Evolutionary conservation across 2,797 vertebrate species (phyloP).

Genomic region (Bovichtus diacanthus): DNA sequence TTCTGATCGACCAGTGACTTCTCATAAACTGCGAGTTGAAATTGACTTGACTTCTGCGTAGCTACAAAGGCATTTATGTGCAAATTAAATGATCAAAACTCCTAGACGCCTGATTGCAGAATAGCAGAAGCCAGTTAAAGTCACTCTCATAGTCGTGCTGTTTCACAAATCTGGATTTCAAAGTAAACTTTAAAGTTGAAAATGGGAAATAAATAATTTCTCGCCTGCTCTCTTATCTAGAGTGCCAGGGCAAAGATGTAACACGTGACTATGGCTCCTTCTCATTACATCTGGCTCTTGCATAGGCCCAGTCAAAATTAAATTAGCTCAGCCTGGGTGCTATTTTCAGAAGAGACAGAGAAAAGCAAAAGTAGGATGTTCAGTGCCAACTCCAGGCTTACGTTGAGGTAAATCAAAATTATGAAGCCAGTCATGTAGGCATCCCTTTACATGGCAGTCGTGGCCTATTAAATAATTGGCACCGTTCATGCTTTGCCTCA

Average conservation of each 20-base stretch:
- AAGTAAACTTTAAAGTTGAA: slow-evolving; percentile 45
- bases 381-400: slow-evolving; percentile 35
- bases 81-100: slow-evolving; percentile 31
- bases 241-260: slow-evolving; percentile 42
- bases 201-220: slow-evolving; percentile 51
- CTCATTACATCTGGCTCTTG: slow-evolving; percentile 53
- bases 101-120: slow-evolving; percentile 10
- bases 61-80: slow-evolving; percentile 35
- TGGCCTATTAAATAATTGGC: slow-evolving; percentile 71
- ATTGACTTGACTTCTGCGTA: slow-evolving; percentile 11
- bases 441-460: slow-evolving; percentile 51
- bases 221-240: slow-evolving; percentile 34
- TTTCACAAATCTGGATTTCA: slow-evolving; percentile 38
- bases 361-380: slow-evolving; percentile 32
- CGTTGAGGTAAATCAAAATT: slow-evolving; percentile 63
- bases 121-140: slow-evolving; percentile 31
- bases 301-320: slow-evolving; percentile 47
- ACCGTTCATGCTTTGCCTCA: slow-evolving; percentile 65
- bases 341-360: slow-evolving; percentile 53
- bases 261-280: slow-evolving; percentile 49
- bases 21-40: slow-evolving; percentile 20
- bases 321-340: slow-evolving; percentile 49
- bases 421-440: slow-evolving; percentile 61
- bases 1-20: slow-evolving; percentile 13
- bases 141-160: slow-evolving; percentile 10